Conservation (phyloP, 1,140 invertebrate species). For the Drosophila suzukii region DNA sequence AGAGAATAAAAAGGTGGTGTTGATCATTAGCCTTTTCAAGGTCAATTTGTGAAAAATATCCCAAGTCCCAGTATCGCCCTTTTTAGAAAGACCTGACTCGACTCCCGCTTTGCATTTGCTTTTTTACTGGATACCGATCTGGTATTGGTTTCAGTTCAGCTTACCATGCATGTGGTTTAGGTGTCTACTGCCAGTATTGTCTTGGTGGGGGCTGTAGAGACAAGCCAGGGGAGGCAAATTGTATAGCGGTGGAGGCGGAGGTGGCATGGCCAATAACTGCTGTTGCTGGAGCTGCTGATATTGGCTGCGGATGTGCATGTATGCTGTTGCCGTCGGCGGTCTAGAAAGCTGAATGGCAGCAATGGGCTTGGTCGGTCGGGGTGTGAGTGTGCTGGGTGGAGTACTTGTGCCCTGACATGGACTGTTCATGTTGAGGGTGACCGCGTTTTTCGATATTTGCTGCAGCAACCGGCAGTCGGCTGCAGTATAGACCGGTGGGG, state of each 20-base stretch:
- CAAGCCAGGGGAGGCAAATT: slow-evolving; percentile 57
- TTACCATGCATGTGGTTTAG: slow-evolving; percentile 76
- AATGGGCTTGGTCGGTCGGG: slow-evolving; percentile 47
- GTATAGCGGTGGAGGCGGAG: slow-evolving; percentile 71
- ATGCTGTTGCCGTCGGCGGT: slow-evolving; percentile 61
- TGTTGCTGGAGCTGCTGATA: slow-evolving; percentile 57
- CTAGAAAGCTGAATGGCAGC: slow-evolving; percentile 49
- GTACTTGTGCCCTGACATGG: slow-evolving; percentile 68
- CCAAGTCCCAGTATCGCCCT: neutral
- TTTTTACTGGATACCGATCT: slow-evolving; percentile 20
- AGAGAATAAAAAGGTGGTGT: neutral
- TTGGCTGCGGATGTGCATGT: slow-evolving; percentile 65
- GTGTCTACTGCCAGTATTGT: slow-evolving; percentile 50
- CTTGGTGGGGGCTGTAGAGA: slow-evolving; percentile 65
- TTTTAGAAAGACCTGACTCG: slow-evolving; percentile 23
- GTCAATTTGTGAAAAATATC: neutral
- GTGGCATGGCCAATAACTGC: slow-evolving; percentile 68
- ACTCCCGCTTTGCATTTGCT: slow-evolving; percentile 39
- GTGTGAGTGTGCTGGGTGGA: slow-evolving; percentile 72
- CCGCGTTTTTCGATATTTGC: slow-evolving; percentile 81
- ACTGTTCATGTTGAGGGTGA: slow-evolving; percentile 72
- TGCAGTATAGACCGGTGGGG: slow-evolving; percentile 77
- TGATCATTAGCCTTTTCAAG: neutral
- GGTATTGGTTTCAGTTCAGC: slow-evolving; percentile 13
- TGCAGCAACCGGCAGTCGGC: slow-evolving; percentile 79